phyloP scores from a whole-genome alignment of 2,888 invertebrate genomes.

The Hydroisotoma schaefferi region DNA sequence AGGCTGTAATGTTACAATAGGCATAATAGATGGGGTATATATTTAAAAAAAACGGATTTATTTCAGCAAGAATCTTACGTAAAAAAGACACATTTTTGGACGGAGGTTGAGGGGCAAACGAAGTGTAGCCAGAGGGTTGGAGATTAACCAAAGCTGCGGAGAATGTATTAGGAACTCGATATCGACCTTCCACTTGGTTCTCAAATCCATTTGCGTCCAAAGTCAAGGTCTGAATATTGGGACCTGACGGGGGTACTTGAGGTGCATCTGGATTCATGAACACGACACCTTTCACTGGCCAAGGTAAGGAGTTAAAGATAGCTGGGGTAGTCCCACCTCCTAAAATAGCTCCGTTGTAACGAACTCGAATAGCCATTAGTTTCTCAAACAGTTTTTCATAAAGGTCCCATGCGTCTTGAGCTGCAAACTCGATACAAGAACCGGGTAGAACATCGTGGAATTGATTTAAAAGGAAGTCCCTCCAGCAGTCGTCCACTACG shows the following conservation, averaged over 20 bases:
- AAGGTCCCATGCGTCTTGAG: slow-evolving; percentile 51
- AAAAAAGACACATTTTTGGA: slow-evolving; percentile 20
- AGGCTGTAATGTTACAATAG: too few relatives aligned
- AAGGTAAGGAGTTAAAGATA: slow-evolving; percentile 37
- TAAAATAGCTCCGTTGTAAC: slow-evolving; percentile 30
- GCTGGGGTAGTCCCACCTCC: slow-evolving; percentile 25
- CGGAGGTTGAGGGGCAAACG: slow-evolving; percentile 23
- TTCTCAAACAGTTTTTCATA: slow-evolving; percentile 38
- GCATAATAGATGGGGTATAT: too few relatives aligned
- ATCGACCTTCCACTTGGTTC: slow-evolving; percentile 28
- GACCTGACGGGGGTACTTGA: slow-evolving; percentile 17
- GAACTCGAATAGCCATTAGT: slow-evolving; percentile 23
- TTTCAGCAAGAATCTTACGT: too few relatives aligned
- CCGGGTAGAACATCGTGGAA: slow-evolving; percentile 58
- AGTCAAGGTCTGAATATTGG: slow-evolving; percentile 26
- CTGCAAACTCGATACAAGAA: slow-evolving; percentile 53
- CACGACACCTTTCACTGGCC: slow-evolving; percentile 38
- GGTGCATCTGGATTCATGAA: slow-evolving; percentile 27
- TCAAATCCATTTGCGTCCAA: slow-evolving; percentile 27
- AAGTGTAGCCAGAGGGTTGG: slow-evolving; percentile 27
- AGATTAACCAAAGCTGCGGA: slow-evolving; percentile 36
- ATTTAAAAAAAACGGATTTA: too few relatives aligned
- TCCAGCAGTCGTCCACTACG: slow-evolving; percentile 51
- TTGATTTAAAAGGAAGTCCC: slow-evolving; percentile 56
- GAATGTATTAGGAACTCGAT: slow-evolving; percentile 35